phyloP scores from a whole-genome alignment of 2,113 vertebrate genomes.

The Menura novaehollandiae region DNA sequence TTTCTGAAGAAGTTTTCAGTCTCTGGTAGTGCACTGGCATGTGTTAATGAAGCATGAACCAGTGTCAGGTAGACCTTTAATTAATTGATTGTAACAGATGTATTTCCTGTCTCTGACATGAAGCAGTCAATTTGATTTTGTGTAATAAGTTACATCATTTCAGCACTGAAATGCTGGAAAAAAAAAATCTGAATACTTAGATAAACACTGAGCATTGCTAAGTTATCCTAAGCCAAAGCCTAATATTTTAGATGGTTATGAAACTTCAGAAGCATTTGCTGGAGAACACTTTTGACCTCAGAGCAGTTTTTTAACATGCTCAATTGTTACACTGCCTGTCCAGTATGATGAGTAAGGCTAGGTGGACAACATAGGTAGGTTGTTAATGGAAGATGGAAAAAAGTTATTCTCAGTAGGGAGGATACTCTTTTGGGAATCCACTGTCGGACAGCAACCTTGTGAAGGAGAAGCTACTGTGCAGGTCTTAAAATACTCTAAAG shows the following conservation, averaged over 20 bases:
- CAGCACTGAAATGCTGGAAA: background rate
- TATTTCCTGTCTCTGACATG: background rate
- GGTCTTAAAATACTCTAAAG: background rate
- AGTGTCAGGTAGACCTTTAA: background rate
- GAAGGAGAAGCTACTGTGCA: background rate
- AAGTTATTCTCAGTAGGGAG: background rate
- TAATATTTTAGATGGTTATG: background rate
- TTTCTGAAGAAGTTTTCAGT: background rate
- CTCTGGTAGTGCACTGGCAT: background rate
- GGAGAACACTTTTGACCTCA: background rate
- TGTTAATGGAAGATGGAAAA: background rate
- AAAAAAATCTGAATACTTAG: background rate
- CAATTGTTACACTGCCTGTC: background rate
- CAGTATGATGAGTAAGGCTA: background rate
- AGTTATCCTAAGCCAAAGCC: background rate
- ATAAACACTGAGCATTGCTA: background rate
- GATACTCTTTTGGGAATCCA: background rate
- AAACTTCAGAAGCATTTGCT: background rate
- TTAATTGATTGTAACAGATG: background rate
- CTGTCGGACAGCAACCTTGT: background rate
- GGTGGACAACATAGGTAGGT: background rate
- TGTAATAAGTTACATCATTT: background rate
- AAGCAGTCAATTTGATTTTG: background rate
- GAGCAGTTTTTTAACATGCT: background rate
- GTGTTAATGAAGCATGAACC: background rate